Percentiles rank a stretch among this genome's conserved stretches.
phyloP scores from a whole-genome alignment of 2,888 invertebrate genomes.

The Glomeris marginata region DNA sequence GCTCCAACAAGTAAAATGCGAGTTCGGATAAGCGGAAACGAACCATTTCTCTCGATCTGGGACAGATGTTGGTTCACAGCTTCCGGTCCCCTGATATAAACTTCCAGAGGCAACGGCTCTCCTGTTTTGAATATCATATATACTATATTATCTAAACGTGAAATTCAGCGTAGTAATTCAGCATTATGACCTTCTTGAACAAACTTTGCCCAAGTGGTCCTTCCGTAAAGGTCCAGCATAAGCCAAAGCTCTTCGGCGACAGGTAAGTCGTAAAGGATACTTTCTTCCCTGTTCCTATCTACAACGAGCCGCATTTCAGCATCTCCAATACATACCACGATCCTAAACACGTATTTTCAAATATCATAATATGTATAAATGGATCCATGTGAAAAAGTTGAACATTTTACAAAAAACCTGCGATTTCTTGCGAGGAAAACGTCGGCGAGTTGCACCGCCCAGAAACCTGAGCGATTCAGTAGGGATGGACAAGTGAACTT shows the following conservation, averaged over 20 bases:
- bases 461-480: no score
- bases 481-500: no score
- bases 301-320: conserved; percentile 10
- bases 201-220: conserved; percentile 7
- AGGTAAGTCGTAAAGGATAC: conserved; percentile 5
- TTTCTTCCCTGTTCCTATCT: conserved; percentile 8
- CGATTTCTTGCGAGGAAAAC: no score
- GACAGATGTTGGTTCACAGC: conserved; percentile 9
- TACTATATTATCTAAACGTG: background rate
- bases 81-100: conserved; percentile 11
- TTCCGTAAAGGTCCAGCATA: conserved; percentile 13
- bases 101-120: conserved; percentile 12
- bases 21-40: conserved; percentile 9
- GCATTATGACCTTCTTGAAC: conserved; percentile 8
- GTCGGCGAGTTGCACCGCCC: no score
- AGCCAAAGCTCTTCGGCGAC: conserved; percentile 10
- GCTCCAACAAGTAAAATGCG: conserved; percentile 11
- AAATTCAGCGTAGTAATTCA: background rate
- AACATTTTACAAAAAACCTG: no score
- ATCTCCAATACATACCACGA: background rate
- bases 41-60: conserved; percentile 7
- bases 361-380: no score
- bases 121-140: background rate
- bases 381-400: no score
- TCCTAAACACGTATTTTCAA: no score